Conservation (phyloP, 2,888 invertebrate genomes). For the Pemphredon lugubris region DNA sequence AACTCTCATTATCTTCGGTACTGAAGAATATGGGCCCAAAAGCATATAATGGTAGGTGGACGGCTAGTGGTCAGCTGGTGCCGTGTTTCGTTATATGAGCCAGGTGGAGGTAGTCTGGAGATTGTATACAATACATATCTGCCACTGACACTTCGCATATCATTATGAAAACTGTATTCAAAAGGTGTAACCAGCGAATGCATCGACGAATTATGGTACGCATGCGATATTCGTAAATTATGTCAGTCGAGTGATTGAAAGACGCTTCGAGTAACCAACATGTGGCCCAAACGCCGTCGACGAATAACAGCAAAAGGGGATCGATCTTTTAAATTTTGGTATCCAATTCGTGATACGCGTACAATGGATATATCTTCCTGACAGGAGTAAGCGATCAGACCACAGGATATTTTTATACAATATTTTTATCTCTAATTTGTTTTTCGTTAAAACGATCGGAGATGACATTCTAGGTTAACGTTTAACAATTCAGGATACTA, state of each 20-base stretch:
- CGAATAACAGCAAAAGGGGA: too few species aligned
- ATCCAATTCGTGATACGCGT: too few species aligned
- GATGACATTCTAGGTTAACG: too few species aligned
- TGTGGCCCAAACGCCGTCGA: too few species aligned
- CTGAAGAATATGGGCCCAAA: slow-evolving; percentile 33
- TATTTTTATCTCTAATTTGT: too few species aligned
- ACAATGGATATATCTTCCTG: too few species aligned
- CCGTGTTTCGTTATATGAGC: slow-evolving; percentile 57
- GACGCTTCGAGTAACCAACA: background rate
- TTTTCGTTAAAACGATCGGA: too few species aligned
- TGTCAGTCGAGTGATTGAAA: slow-evolving; percentile 37
- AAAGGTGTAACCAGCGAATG: slow-evolving; percentile 64
- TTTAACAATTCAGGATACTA: too few species aligned
- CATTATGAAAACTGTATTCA: slow-evolving; percentile 73
- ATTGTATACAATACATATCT: slow-evolving; percentile 48
- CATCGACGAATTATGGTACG: slow-evolving; percentile 34
- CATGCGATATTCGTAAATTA: slow-evolving; percentile 23
- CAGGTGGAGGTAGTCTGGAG: slow-evolving; percentile 72
- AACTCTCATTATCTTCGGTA: slow-evolving; percentile 23
- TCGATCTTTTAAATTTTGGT: too few species aligned
- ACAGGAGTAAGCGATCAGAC: too few species aligned
- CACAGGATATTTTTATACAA: too few species aligned
- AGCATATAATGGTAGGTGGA: slow-evolving; percentile 42
- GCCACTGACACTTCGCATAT: slow-evolving; percentile 61
- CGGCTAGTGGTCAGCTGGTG: slow-evolving; percentile 61